phyloP scores from a whole-genome alignment of 1,140 invertebrate species.

The Forficula auricularia region DNA sequence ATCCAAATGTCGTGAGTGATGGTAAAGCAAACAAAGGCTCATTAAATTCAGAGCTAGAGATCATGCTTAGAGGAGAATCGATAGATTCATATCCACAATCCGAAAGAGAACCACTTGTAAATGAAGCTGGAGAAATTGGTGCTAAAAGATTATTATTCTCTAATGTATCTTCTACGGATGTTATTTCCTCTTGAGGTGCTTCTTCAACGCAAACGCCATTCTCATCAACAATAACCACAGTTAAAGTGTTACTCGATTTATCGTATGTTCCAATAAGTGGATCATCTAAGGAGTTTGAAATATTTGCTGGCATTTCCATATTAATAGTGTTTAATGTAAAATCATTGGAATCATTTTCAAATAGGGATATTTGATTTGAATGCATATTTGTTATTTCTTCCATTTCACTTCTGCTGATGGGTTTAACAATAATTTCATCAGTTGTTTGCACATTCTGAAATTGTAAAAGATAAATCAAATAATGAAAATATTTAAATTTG shows the following conservation, averaged over 20 bases:
- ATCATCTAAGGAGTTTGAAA: conserved; percentile 19
- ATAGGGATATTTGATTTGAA: no score
- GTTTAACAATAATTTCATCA: no score
- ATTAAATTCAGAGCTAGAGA: neutral
- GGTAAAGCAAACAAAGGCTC: no score
- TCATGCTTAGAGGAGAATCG: conserved; percentile 19
- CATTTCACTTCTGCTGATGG: no score
- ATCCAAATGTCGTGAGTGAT: no score
- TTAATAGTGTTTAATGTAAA: no score
- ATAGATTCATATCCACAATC: conserved; percentile 29
- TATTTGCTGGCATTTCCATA: conserved; percentile 10
- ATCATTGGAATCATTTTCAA: no score
- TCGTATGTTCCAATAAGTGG: conserved; percentile 47
- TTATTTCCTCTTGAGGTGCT: conserved; percentile 15
- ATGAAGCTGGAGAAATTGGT: conserved; percentile 18
- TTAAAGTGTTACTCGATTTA: conserved; percentile 49
- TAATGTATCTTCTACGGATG: conserved; percentile 13
- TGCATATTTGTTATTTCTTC: no score
- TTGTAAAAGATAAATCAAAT: conserved; percentile 8
- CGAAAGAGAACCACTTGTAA: conserved; percentile 19
- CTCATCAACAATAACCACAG: conserved; percentile 39
- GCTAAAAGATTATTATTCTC: conserved; percentile 11
- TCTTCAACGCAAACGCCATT: conserved; percentile 25
- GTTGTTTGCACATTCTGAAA: no score
- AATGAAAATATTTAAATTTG: neutral